phyloP scores from a whole-genome alignment of 2,888 invertebrate genomes.

The Epiblema foenella region DNA sequence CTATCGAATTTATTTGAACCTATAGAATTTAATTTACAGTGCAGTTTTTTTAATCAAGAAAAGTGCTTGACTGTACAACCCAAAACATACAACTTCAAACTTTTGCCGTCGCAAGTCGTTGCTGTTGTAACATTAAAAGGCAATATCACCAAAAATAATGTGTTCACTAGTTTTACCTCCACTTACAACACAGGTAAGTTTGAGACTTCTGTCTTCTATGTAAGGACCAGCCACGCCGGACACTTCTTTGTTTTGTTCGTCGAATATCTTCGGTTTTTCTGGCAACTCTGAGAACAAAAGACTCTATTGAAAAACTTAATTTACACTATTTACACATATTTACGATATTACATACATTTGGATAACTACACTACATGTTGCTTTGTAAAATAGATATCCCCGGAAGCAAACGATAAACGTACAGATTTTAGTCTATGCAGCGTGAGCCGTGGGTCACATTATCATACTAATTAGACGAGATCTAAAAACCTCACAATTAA shows the following conservation, averaged over 20 bases:
- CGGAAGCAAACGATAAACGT: no score
- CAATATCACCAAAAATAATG: constrained; percentile 46
- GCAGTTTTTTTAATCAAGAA: no score
- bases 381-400: no score
- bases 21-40: no score
- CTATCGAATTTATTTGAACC: no score
- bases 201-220: constrained; percentile 88
- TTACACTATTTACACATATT: background rate
- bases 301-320: background rate
- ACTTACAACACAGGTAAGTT: constrained; percentile 89
- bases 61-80: no score
- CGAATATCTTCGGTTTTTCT: constrained; percentile 89
- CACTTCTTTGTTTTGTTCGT: constrained; percentile 88
- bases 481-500: no score
- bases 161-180: constrained; percentile 86
- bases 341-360: no score
- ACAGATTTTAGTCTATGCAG: no score
- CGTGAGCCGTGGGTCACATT: no score
- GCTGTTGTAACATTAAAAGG: constrained; percentile 9
- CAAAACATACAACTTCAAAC: background rate
- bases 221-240: constrained; percentile 89
- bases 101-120: background rate
- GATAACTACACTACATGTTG: no score
- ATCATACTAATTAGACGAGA: no score
- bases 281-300: constrained; percentile 87